phyloP scores from a whole-genome alignment of 92 coral and sea anemone species.

The Palythoa grandis region DNA sequence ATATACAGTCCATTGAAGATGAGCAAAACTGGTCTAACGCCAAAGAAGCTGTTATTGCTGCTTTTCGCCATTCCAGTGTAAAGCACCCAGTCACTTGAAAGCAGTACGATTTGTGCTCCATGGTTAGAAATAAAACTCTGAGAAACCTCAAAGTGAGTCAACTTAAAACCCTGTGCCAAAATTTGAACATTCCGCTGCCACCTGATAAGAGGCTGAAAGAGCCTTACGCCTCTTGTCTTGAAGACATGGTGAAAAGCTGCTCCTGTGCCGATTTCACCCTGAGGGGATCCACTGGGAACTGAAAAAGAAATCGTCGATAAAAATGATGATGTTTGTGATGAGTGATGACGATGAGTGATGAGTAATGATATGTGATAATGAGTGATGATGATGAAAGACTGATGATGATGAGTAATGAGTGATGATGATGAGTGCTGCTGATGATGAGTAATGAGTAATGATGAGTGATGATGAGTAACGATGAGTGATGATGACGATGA shows the following conservation, averaged over 20 bases:
- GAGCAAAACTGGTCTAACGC: constrained; percentile 44
- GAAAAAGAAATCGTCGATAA: background rate
- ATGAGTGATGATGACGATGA: too few species aligned
- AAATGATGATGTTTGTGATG: background rate
- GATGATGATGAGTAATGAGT: too few species aligned
- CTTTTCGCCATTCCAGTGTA: constrained; percentile 17
- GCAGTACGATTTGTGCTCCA: constrained; percentile 43
- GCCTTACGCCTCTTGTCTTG: constrained; percentile 45
- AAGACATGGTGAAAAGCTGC: constrained; percentile 44
- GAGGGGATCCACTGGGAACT: background rate
- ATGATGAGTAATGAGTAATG: too few species aligned
- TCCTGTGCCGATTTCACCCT: constrained; percentile 26
- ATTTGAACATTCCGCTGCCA: constrained; percentile 42
- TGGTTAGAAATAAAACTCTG: constrained; percentile 3
- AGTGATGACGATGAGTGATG: too few species aligned
- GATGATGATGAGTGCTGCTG: too few species aligned
- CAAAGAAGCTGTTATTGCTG: constrained; percentile 36
- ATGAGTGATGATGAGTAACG: too few species aligned
- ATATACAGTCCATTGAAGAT: constrained; percentile 45
- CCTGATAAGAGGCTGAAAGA: constrained; percentile 42
- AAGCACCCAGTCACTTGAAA: constrained; percentile 45
- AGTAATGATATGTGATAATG: too few species aligned
- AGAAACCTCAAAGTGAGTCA: constrained; percentile 23
- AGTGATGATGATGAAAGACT: too few species aligned
- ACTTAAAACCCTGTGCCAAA: constrained; percentile 32